Conservation (phyloP, 2,797 vertebrate species). For the Pygocentrus nattereri region DNA sequence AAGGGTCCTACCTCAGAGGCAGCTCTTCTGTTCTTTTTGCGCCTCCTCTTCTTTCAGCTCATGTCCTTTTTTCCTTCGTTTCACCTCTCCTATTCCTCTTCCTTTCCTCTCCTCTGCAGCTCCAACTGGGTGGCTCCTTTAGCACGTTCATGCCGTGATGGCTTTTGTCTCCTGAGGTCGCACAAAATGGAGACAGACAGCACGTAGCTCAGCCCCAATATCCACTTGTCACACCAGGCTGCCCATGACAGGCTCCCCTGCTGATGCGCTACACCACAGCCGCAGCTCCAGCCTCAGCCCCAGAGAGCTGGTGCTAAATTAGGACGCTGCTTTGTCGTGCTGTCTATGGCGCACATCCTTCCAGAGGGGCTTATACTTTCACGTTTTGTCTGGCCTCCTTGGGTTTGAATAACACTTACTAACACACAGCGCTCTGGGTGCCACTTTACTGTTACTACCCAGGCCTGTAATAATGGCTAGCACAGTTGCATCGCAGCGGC, state of each 20-base stretch:
- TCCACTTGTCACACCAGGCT: conserved; percentile 60
- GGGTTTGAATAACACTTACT: conserved; percentile 48
- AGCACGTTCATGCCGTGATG: conserved; percentile 50
- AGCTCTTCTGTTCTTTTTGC: conserved; percentile 25
- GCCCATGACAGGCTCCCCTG: conserved; percentile 51
- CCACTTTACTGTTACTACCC: conserved; percentile 43
- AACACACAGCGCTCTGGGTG: conserved; percentile 40
- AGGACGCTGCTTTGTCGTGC: conserved; percentile 43
- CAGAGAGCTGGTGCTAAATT: conserved; percentile 58
- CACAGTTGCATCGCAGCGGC: conserved; percentile 27
- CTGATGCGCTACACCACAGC: conserved; percentile 43
- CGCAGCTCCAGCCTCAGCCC: neutral
- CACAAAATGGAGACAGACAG: conserved; percentile 54
- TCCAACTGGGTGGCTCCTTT: conserved; percentile 43
- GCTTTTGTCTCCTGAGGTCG: conserved; percentile 55
- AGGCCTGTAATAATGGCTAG: conserved; percentile 46
- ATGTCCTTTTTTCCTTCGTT: neutral
- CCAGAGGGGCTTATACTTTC: conserved; percentile 54
- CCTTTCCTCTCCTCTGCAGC: conserved; percentile 13
- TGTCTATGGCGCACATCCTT: conserved; percentile 49
- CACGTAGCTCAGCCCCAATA: conserved; percentile 50
- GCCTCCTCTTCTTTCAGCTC: neutral
- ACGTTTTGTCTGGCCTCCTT: conserved; percentile 9
- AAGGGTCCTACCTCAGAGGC: conserved; percentile 26
- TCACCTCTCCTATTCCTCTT: neutral